These are phyloP conservation scores for Isurus oxyrinchus DNA, from an alignment of 2,113 vertebrate species.

Conservation along the genomic window DNA sequence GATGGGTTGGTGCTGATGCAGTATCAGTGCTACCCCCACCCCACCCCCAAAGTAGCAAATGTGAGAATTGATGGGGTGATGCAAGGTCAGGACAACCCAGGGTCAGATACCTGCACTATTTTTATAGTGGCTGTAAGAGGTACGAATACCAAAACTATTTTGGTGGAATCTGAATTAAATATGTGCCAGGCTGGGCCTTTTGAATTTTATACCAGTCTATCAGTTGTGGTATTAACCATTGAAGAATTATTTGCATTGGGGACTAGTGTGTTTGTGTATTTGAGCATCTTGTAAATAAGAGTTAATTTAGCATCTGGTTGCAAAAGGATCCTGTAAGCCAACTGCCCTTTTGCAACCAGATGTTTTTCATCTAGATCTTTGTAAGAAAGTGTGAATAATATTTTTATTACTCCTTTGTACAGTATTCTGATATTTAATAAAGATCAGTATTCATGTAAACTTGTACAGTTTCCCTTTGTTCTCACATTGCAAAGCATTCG, in stretches of 20 bases:
- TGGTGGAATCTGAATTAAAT: conserved; percentile 22
- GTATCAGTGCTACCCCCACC: neutral
- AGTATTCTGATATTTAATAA: conserved; percentile 66
- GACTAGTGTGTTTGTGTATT: neutral
- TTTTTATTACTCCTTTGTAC: conserved; percentile 71
- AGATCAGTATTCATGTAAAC: conserved; percentile 46
- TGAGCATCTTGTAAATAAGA: conserved; percentile 33
- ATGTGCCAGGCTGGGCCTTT: neutral
- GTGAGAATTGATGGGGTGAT: neutral
- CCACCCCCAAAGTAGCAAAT: neutral
- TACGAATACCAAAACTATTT: conserved; percentile 11
- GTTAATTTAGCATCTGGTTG: conserved; percentile 12
- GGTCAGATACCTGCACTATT: neutral
- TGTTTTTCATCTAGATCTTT: conserved; percentile 57
- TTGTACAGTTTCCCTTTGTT: neutral
- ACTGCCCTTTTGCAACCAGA: conserved; percentile 18
- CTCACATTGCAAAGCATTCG: neutral
- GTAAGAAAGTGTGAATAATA: conserved; percentile 66
- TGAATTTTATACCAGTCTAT: conserved; percentile 23
- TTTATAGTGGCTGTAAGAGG: conserved; percentile 20
- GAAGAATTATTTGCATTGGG: conserved; percentile 31
- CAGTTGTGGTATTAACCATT: conserved; percentile 22
- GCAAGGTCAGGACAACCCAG: conserved; percentile 6
- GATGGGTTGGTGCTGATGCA: neutral
- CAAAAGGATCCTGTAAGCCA: conserved; percentile 28